Evolutionary conservation across 2,888 invertebrate genomes (phyloP).

Genomic region (Sericinus montela): DNA sequence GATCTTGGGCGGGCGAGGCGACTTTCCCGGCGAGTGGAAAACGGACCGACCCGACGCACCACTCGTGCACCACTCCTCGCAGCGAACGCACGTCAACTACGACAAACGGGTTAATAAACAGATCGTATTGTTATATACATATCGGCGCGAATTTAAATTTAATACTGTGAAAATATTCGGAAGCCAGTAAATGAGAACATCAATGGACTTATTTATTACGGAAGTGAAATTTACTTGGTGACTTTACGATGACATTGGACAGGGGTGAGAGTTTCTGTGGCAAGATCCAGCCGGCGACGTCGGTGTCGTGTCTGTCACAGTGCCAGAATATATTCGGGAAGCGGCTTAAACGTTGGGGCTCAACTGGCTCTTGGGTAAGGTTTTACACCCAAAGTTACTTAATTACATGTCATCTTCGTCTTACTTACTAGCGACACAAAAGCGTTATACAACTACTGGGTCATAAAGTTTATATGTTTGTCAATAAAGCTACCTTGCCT

Average conservation of each 20-base stretch:
- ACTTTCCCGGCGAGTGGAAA: slow-evolving; percentile 57
- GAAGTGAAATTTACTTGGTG: slow-evolving; percentile 19
- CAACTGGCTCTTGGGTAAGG: slow-evolving; percentile 87
- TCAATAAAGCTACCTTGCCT: no score
- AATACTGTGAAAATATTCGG: slow-evolving; percentile 7
- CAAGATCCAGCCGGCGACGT: slow-evolving; percentile 72
- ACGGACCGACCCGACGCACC: slow-evolving; percentile 37
- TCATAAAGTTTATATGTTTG: no score
- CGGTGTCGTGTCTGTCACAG: slow-evolving; percentile 74
- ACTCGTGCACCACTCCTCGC: slow-evolving; percentile 35
- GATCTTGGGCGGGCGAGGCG: slow-evolving; percentile 46
- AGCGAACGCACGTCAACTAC: slow-evolving; percentile 45
- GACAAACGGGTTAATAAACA: slow-evolving; percentile 12
- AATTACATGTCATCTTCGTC: no score
- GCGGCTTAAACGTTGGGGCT: slow-evolving; percentile 84
- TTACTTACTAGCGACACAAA: no score
- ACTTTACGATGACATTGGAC: slow-evolving; percentile 71
- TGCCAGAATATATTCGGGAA: slow-evolving; percentile 83
- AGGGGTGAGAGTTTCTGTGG: slow-evolving; percentile 66
- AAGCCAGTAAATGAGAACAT: slow-evolving; percentile 11
- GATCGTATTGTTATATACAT: slow-evolving; percentile 8
- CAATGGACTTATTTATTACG: slow-evolving; percentile 14
- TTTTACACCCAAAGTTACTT: slow-evolving; percentile 20
- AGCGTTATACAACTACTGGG: no score
- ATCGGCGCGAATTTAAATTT: slow-evolving; percentile 5